Percentiles rank a stretch among this genome's conserved stretches.
These are phyloP conservation scores for Dromococcyx pavoninus DNA, from an alignment of 2,797 vertebrate species.

Conservation along the genomic window DNA sequence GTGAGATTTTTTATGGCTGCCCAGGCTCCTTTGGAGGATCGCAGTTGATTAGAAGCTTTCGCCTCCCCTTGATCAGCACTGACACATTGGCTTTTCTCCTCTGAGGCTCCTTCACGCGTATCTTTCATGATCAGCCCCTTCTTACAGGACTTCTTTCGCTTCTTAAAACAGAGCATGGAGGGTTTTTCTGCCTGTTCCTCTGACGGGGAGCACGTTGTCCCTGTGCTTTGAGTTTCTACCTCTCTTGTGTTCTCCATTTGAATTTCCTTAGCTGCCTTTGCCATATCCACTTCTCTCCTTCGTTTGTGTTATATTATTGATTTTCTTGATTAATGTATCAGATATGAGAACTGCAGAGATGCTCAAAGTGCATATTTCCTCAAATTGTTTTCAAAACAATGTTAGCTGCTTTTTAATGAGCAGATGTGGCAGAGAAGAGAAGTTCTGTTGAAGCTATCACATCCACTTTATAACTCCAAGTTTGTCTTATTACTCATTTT, in stretches of 20 bases:
- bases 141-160: conserved; percentile 70
- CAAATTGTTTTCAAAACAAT: neutral
- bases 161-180: conserved; percentile 79
- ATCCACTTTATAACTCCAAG: neutral
- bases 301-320: neutral
- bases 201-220: conserved; percentile 9
- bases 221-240: neutral
- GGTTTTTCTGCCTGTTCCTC: conserved; percentile 71
- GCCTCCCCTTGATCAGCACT: neutral
- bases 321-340: conserved; percentile 18
- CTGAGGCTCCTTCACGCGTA: neutral
- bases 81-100: conserved; percentile 14
- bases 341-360: neutral
- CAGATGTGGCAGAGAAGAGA: neutral
- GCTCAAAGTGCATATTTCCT: neutral
- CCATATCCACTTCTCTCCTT: conserved; percentile 57
- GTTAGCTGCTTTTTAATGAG: neutral
- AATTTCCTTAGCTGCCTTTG: conserved; percentile 66
- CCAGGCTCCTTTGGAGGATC: conserved; percentile 69
- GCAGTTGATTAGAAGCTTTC: neutral
- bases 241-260: conserved; percentile 66
- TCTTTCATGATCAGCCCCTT: neutral
- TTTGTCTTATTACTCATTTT: neutral
- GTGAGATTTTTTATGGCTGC: conserved; percentile 74
- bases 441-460: neutral